Evolutionary conservation across 2,113 vertebrate genomes (phyloP).

Genomic region (Oxyura jamaicensis): DNA sequence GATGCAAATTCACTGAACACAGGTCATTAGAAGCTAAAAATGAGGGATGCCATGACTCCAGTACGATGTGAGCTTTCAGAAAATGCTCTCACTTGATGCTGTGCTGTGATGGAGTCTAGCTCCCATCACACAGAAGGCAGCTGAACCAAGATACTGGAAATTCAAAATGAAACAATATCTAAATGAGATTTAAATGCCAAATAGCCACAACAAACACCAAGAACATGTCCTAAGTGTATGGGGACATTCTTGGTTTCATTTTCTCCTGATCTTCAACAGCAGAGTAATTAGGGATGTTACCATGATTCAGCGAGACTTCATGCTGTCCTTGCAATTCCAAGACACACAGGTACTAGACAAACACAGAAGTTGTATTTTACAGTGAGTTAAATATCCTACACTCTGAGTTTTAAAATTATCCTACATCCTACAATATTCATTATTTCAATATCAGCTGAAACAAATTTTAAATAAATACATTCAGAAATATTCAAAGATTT

Average conservation of each 20-base stretch:
- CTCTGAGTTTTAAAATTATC: neutral
- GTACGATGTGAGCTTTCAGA: neutral
- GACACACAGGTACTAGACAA: neutral
- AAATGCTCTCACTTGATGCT: neutral
- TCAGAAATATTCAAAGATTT: neutral
- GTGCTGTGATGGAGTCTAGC: neutral
- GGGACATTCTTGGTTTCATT: neutral
- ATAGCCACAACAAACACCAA: neutral
- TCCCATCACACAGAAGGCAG: neutral
- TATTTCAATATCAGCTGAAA: neutral
- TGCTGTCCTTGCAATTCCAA: slow-evolving; percentile 4
- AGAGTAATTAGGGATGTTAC: neutral
- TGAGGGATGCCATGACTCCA: neutral
- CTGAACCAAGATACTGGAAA: neutral
- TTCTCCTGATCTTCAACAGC: neutral
- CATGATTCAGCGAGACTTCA: neutral
- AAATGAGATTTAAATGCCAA: neutral
- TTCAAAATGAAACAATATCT: neutral
- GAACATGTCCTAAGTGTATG: neutral
- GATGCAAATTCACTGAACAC: neutral
- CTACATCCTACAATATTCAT: neutral
- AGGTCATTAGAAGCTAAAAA: neutral
- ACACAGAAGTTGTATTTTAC: neutral
- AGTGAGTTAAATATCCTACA: neutral
- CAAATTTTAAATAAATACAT: neutral